phyloP scores from a whole-genome alignment of 2,113 vertebrate genomes.

The Channa maculata region DNA sequence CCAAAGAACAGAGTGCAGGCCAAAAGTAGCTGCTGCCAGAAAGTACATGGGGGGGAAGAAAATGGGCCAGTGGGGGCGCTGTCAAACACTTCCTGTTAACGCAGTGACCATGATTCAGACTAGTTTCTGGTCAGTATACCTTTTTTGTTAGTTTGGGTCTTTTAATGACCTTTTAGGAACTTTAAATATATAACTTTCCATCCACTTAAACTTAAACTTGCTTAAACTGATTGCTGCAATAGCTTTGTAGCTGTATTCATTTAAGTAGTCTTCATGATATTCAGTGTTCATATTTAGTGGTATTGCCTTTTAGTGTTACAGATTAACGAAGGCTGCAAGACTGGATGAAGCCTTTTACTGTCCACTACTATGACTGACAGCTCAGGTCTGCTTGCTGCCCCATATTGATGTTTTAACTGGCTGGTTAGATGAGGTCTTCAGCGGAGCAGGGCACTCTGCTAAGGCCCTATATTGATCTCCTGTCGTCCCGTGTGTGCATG shows the following conservation, averaged over 20 bases:
- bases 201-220: no score
- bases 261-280: no score
- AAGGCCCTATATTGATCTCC: conserved; percentile 46
- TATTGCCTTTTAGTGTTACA: not conserved
- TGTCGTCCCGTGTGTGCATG: not conserved
- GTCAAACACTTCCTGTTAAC: not conserved
- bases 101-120: not conserved
- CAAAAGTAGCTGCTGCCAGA: conserved; percentile 24
- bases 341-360: not conserved
- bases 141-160: no score
- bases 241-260: no score
- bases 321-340: not conserved
- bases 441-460: conserved; percentile 19
- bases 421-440: conserved; percentile 52
- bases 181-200: no score
- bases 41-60: not conserved
- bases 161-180: no score
- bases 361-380: conserved; percentile 30
- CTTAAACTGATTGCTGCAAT: no score
- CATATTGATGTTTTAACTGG: conserved; percentile 52
- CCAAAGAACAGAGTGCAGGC: conserved; percentile 30
- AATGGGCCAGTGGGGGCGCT: conserved; percentile 10
- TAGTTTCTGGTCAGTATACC: no score
- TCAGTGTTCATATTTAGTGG: no score
- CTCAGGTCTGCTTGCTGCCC: not conserved